These are phyloP conservation scores for Pagrus major DNA, from an alignment of 2,113 vertebrate species.

Conservation along the genomic window DNA sequence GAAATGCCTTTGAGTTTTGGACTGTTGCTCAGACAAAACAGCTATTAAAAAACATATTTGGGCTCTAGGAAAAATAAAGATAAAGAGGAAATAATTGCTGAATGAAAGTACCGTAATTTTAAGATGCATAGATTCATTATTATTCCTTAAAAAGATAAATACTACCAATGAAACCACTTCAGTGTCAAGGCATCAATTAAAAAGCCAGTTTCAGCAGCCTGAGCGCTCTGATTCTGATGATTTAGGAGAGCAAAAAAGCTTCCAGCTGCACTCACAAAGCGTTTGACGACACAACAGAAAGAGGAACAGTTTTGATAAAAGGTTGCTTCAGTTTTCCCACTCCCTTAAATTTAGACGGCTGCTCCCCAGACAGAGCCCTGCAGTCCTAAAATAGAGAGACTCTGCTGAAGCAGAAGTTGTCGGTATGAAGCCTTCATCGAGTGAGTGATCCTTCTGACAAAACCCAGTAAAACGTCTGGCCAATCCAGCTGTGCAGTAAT, in stretches of 20 bases:
- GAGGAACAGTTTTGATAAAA: constrained; percentile 61
- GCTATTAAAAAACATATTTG: background rate
- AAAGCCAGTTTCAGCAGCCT: background rate
- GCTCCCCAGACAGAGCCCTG: constrained; percentile 73
- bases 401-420: constrained; percentile 91
- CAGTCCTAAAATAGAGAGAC: constrained; percentile 80
- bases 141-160: background rate
- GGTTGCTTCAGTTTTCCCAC: constrained; percentile 74
- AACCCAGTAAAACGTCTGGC: constrained; percentile 89
- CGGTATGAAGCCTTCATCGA: constrained; percentile 87
- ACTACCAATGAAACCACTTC: background rate
- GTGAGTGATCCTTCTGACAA: constrained; percentile 95
- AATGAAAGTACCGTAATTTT: no score
- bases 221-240: background rate
- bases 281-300: constrained; percentile 43
- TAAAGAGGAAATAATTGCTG: background rate
- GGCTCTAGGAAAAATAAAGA: background rate
- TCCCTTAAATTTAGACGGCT: constrained; percentile 76
- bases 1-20: background rate
- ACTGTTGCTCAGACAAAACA: background rate
- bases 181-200: background rate
- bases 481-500: constrained; percentile 96
- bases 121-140: no score
- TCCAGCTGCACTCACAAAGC: background rate
- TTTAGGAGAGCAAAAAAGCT: background rate